phyloP scores from a whole-genome alignment of 2,888 invertebrate genomes.

The Polylopha cassiicola region DNA sequence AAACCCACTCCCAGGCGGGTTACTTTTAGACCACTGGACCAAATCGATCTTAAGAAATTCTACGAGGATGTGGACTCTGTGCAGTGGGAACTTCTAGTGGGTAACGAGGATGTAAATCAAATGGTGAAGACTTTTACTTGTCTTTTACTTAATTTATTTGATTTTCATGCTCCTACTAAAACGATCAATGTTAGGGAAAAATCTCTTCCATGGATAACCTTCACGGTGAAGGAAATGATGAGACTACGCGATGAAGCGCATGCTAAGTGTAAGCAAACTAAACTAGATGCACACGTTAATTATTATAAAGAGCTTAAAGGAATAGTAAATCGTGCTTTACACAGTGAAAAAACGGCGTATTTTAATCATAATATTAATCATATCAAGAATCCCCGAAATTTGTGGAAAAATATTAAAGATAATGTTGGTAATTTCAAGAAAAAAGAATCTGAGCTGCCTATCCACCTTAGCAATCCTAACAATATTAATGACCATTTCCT shows the following conservation, averaged over 20 bases:
- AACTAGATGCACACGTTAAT: too few species aligned
- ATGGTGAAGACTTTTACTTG: too few species aligned
- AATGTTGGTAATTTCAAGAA: background rate
- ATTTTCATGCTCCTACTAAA: background rate
- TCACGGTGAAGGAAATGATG: background rate
- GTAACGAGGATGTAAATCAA: too few species aligned
- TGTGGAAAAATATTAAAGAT: conserved; percentile 20
- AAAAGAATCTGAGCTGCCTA: conserved; percentile 8
- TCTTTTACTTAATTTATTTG: conserved; percentile 35
- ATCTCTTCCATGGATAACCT: background rate
- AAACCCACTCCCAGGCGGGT: too few species aligned
- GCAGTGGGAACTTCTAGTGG: too few species aligned
- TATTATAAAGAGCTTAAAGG: too few species aligned
- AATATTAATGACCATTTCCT: conserved; percentile 17
- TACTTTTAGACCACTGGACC: too few species aligned
- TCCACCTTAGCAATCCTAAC: conserved; percentile 14
- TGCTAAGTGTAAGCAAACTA: too few species aligned
- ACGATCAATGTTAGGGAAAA: background rate
- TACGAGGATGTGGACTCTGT: too few species aligned
- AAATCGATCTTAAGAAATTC: too few species aligned
- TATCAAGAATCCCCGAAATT: background rate
- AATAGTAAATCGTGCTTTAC: too few species aligned
- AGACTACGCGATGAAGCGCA: background rate
- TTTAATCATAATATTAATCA: background rate
- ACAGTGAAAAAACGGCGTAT: background rate